These are phyloP conservation scores for Pheucticus melanocephalus DNA, from an alignment of 2,113 vertebrate genomes.

Conservation along the genomic window DNA sequence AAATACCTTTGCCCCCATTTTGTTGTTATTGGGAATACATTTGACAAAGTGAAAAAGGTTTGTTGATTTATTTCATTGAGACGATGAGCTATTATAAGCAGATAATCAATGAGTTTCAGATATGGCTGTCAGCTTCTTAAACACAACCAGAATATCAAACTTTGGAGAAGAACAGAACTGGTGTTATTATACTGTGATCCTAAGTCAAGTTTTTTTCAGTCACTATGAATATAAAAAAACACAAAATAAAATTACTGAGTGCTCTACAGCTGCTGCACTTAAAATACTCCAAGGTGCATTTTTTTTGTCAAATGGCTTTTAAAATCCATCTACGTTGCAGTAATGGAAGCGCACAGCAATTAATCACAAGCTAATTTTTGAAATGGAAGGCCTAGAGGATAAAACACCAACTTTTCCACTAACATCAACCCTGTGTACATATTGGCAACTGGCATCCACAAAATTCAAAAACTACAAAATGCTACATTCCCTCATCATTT, in stretches of 20 bases:
- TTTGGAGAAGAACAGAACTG: neutral
- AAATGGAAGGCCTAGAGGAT: neutral
- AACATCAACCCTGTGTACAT: neutral
- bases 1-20: neutral
- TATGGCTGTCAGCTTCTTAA: neutral
- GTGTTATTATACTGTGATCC: neutral
- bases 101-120: conserved; percentile 28
- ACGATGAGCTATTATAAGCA: neutral
- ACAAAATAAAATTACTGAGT: neutral
- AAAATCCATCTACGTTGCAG: neutral
- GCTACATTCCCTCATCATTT: neutral
- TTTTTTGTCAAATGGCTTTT: neutral
- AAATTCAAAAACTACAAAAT: neutral
- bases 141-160: neutral
- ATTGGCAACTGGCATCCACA: neutral
- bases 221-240: neutral
- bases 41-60: neutral
- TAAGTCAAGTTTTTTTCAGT: neutral
- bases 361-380: conserved; percentile 24
- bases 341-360: neutral
- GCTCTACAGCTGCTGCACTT: neutral
- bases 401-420: neutral
- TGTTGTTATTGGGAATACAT: neutral
- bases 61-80: neutral
- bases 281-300: neutral